Conservation (phyloP, 2,888 invertebrate genomes). For the Iselma pallidipennis region DNA sequence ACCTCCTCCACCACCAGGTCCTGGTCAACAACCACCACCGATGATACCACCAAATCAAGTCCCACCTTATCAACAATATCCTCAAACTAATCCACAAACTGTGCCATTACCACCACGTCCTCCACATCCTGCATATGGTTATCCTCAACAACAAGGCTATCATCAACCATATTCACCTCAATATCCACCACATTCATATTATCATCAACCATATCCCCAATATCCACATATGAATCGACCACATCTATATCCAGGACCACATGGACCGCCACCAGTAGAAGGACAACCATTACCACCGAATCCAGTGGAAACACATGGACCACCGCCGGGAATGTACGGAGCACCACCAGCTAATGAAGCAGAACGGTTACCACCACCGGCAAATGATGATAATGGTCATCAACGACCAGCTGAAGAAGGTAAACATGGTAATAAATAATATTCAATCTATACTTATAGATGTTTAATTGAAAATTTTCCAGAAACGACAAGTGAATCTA, state of each 20-base stretch:
- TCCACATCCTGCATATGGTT: slow-evolving; percentile 58
- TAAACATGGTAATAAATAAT: slow-evolving; percentile 8
- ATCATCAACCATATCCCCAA: slow-evolving; percentile 60
- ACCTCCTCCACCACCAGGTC: slow-evolving; percentile 29
- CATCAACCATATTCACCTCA: slow-evolving; percentile 50
- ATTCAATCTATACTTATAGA: not conserved
- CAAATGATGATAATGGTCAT: slow-evolving; percentile 16
- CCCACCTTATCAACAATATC: slow-evolving; percentile 50
- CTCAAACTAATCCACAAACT: slow-evolving; percentile 55
- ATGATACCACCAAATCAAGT: slow-evolving; percentile 56
- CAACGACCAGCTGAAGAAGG: slow-evolving; percentile 7
- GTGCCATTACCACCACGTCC: slow-evolving; percentile 61
- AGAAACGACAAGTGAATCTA: not conserved
- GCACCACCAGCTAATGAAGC: slow-evolving; percentile 35
- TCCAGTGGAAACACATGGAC: slow-evolving; percentile 12
- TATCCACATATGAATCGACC: slow-evolving; percentile 60
- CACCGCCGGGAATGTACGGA: slow-evolving; percentile 19
- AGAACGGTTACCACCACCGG: slow-evolving; percentile 29
- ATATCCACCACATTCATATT: slow-evolving; percentile 59
- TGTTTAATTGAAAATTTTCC: not conserved
- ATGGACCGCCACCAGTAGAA: slow-evolving; percentile 49
- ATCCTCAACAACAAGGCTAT: slow-evolving; percentile 42
- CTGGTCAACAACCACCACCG: slow-evolving; percentile 44
- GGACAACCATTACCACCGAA: slow-evolving; percentile 46
- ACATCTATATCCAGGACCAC: slow-evolving; percentile 55